Evolutionary conservation across 2,113 vertebrate genomes (phyloP), one percentile per base, ranked within the genome.

Genomic region (Pygoscelis adeliae): DNA sequence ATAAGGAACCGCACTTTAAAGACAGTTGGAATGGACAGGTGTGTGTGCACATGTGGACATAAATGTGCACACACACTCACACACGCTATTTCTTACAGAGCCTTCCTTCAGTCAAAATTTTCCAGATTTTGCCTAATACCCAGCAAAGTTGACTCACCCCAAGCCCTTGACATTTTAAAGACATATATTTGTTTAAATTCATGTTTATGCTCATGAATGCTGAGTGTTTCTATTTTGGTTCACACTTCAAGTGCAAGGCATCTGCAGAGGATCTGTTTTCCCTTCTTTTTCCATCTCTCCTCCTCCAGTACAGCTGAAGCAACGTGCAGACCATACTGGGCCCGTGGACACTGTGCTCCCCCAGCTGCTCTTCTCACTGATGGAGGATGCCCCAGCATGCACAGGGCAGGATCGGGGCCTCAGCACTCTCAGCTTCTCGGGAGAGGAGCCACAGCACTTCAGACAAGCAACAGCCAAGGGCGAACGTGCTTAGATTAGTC

Each of bases 261-360:
- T 47, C 53, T 52, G 27, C 21, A 77, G 42, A 83, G 55, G 36
- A 30, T 36, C 29, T 59, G 3, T 63, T 79, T 87, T 65, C n/a
- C 12, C 29, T 44, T 61, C 19, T 65, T 82, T 87, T 49, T 56
- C 34, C 13, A 30, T 49, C 7, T 62, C 23, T 80, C 61, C 20
- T 63, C 36, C 70, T 76, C 55, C 47, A 86, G 5, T 38, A 52
- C 11, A 84, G 15, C 4, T 80, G 49, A 72, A 83, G 27, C 2
- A 12, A 62, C 0, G 0, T 38, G 19, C 8, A 65, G n/a, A 49
- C 20, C 1, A 0, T 29, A 12, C 19, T 1, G 2, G 7, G 52
- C 46, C 42, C 8, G 1, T 21, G 53, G 30, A 42, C 2, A 1
- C 50, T 46, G 53, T 23, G 34, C 22, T 82, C 8, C 25, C 17